Evolutionary conservation across 2,888 invertebrate genomes (phyloP).

Genomic region (Drosophila mimica): DNA sequence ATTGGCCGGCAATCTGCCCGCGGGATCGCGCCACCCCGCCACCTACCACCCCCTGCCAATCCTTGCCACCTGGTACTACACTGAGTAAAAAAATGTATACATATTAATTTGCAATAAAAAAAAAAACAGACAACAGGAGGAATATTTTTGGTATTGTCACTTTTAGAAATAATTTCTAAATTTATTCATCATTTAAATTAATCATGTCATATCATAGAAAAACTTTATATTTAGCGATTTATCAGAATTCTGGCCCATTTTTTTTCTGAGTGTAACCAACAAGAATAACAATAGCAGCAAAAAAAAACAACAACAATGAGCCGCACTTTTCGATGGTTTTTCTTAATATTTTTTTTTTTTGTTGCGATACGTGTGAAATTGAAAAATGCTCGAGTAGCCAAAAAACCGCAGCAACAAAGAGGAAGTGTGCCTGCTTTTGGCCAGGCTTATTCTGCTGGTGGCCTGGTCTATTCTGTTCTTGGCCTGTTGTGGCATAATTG

Average conservation of each 20-base stretch:
- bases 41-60: neutral
- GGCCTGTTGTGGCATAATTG: constrained; percentile 68
- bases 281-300: constrained; percentile 17
- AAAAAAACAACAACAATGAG: constrained; percentile 73
- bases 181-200: too few species aligned
- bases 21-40: constrained; percentile 34
- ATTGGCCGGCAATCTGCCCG: constrained; percentile 47
- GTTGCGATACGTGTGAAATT: constrained; percentile 76
- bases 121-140: too few species aligned
- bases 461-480: neutral
- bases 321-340: constrained; percentile 54
- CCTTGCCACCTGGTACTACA: neutral
- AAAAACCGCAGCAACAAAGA: constrained; percentile 61
- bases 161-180: too few species aligned
- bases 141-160: too few species aligned
- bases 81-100: neutral
- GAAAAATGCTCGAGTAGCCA: constrained; percentile 74
- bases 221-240: too few species aligned
- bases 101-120: too few species aligned
- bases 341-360: constrained; percentile 14
- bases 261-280: neutral
- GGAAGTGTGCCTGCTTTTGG: constrained; percentile 25
- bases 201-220: too few species aligned
- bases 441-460: neutral
- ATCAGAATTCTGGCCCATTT: too few species aligned